Conservation (phyloP, 2,888 invertebrate genomes). For the Erebia epiphron region DNA sequence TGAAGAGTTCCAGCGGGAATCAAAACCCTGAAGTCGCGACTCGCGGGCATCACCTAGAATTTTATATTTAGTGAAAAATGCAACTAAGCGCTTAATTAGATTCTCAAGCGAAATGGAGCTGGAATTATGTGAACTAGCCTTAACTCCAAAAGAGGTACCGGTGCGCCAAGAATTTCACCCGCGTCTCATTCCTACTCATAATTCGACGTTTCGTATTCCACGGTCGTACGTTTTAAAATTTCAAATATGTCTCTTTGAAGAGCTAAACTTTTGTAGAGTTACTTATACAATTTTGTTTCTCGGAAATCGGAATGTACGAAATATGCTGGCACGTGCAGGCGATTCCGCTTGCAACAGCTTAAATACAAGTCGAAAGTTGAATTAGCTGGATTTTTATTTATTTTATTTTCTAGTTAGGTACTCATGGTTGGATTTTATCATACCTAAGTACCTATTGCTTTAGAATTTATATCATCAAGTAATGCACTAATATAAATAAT, state of each 20-base stretch:
- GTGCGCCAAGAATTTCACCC: neutral
- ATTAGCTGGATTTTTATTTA: neutral
- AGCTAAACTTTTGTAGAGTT: neutral
- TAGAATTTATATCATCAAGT: too few species aligned
- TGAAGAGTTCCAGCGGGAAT: too few species aligned
- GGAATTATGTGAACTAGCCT: neutral
- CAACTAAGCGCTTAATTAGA: too few species aligned
- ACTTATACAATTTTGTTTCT: conserved; percentile 5
- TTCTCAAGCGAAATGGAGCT: too few species aligned
- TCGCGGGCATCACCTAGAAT: too few species aligned
- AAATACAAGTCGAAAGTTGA: neutral
- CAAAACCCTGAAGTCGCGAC: too few species aligned
- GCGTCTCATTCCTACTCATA: conserved; percentile 2
- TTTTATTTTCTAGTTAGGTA: neutral
- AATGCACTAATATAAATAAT: too few species aligned
- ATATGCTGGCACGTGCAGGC: neutral
- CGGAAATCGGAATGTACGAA: neutral
- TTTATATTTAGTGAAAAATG: too few species aligned
- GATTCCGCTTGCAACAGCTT: neutral
- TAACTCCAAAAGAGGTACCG: neutral
- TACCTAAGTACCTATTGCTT: neutral
- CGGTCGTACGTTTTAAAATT: conserved; percentile 15
- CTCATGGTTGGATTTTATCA: neutral
- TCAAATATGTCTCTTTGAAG: conserved; percentile 13
- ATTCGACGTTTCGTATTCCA: conserved; percentile 13